Base-by-base conservation (phyloP, 92 coral and sea anemone species). In the Palythoa caribaeorum region DNA sequence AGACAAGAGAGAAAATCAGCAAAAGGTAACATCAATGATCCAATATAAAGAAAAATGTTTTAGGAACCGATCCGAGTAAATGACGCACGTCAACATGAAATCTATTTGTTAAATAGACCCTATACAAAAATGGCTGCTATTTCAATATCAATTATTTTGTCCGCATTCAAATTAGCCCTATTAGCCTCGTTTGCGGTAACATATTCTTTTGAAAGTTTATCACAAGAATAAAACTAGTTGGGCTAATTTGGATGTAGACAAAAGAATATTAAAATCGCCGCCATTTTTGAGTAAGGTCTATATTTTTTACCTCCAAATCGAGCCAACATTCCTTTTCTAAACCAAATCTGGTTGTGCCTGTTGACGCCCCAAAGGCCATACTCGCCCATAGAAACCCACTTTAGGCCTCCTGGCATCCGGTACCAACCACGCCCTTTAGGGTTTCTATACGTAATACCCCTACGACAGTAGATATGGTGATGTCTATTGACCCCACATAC, bases 401-500 rank as follows among this genome's bases (percentile, higher is more conserved):
- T 81, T 19, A 66, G 62, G 17, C 28, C 17, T 81, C 86, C 86
- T 5, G 72, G 40, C 12, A 90, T 40, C 6, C 47, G 84, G 3
- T 51, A 76, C 85, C 79, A 81, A 14, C 86, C 76, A 63, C 62
- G 20, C 35, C 86, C 86, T n/a, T 48, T 66, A 12, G 76, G 76
- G 20, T 66, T 51, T 3, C 20, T 37, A 54, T 72, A 84, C 11
- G 91, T 74, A 40, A 88, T 83, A 6, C 88, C 86, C 16, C 73
- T 78, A 38, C 92, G 92, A 60, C 89, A 90, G 12, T 17, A 71
- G 50, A 90, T 90, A 1, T 77, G 16, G 40, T 75, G 79, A 28
- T 44, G 52, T 71, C 8, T 76, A 78, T 68, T 84, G 39, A 90
- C 78, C 51, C 92, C 92, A 38, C 89, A 84, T 40, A 90, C 80